Percentiles rank a stretch among this genome's conserved stretches.
These are phyloP conservation scores for Seriola rivoliana DNA, from an alignment of 2,113 vertebrate genomes.

Conservation along the genomic window DNA sequence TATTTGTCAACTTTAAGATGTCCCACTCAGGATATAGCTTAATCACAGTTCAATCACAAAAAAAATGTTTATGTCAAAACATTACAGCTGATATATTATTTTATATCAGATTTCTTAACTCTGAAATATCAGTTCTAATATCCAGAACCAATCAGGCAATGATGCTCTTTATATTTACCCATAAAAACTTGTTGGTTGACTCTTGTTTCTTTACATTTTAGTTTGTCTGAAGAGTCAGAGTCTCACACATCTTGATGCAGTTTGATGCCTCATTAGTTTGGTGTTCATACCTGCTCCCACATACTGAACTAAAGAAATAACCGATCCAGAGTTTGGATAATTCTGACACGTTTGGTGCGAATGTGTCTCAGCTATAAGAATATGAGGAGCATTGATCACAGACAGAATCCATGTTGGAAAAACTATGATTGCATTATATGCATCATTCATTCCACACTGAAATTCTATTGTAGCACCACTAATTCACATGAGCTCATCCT, in stretches of 20 bases:
- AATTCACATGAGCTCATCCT: conserved; percentile 58
- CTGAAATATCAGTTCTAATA: not conserved
- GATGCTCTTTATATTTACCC: not conserved
- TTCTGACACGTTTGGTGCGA: conserved; percentile 3
- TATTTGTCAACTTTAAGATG: not conserved
- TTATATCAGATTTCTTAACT: not conserved
- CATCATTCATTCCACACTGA: conserved; percentile 38
- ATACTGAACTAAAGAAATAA: not conserved
- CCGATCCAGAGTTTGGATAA: not conserved
- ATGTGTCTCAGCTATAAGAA: not conserved
- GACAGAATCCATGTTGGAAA: conserved; percentile 1
- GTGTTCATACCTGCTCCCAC: not conserved
- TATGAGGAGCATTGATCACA: not conserved
- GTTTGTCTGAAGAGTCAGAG: not conserved
- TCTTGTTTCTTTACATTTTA: not conserved
- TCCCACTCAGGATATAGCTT: not conserved
- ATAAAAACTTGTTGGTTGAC: not conserved
- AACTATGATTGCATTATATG: not conserved
- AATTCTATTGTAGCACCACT: conserved; percentile 1
- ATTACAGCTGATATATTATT: too few relatives aligned
- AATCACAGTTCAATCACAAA: too few relatives aligned
- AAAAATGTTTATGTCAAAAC: too few relatives aligned
- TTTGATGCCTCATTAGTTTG: not conserved
- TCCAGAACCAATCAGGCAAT: not conserved
- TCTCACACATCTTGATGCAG: conserved; percentile 1